Conservation (phyloP, 2,888 invertebrate species). For the Ormyrus pomaceus region DNA sequence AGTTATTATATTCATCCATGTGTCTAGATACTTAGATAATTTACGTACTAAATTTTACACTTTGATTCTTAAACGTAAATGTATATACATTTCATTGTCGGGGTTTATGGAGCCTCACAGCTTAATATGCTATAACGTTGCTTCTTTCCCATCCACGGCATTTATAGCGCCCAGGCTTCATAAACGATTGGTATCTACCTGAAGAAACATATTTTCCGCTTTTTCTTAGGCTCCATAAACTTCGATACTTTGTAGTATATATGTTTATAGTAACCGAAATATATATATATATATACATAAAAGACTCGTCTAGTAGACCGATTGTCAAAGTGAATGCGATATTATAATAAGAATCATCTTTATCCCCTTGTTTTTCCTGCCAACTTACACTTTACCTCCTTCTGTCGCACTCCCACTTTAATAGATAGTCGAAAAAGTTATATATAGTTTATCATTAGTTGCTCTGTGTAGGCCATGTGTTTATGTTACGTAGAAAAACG, state of each 20-base stretch:
- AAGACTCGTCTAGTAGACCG: conserved; percentile 62
- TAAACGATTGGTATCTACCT: no score
- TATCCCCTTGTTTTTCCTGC: not conserved
- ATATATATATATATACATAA: conserved; percentile 48
- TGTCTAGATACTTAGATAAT: conserved; percentile 10
- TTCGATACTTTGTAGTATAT: no score
- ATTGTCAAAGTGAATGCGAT: conserved; percentile 70
- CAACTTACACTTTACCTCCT: conserved; percentile 20
- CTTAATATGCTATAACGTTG: no score
- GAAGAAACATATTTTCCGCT: no score
- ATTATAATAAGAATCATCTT: conserved; percentile 44
- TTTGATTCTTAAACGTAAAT: conserved; percentile 22
- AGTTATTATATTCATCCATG: conserved; percentile 7
- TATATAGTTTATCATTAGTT: conserved; percentile 41
- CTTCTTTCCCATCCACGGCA: no score
- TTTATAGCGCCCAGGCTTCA: no score
- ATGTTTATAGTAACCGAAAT: conserved; percentile 40
- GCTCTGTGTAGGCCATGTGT: conserved; percentile 53
- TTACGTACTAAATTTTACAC: conserved; percentile 44
- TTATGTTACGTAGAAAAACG: conserved; percentile 52
- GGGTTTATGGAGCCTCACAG: no score
- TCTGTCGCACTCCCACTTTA: conserved; percentile 24
- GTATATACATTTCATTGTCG: not conserved
- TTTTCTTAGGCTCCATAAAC: no score
- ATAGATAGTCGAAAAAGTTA: conserved; percentile 47